These are phyloP conservation scores for Percopsis omiscomaycus DNA, from an alignment of 2,797 vertebrate species.

Conservation along the genomic window DNA sequence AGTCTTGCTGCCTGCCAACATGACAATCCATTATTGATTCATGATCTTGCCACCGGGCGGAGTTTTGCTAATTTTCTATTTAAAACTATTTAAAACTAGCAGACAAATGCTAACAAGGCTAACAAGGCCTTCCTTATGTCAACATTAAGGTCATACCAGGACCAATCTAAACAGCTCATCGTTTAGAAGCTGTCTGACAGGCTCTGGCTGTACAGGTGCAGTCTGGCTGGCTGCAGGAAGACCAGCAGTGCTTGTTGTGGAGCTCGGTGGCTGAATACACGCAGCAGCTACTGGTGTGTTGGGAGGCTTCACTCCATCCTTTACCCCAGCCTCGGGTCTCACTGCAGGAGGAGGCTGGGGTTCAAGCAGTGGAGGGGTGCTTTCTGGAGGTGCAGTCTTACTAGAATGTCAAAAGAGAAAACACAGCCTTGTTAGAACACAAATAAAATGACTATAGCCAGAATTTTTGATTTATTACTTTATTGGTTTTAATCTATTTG, in stretches of 20 bases:
- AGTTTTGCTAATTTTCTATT: no score
- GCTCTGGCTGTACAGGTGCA: conserved; percentile 51
- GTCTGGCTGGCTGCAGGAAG: conserved; percentile 38
- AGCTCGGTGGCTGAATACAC: conserved; percentile 30
- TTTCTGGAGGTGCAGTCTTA: conserved; percentile 5
- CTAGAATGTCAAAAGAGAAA: conserved; percentile 4
- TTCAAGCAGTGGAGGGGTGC: conserved; percentile 15
- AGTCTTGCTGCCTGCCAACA: neutral
- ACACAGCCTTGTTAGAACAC: neutral
- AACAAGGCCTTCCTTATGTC: no score
- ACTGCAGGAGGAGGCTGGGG: conserved; percentile 21
- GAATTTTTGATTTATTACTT: neutral
- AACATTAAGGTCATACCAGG: conserved; percentile 78
- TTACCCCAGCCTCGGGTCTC: conserved; percentile 30
- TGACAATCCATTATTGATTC: neutral
- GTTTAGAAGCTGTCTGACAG: conserved; percentile 81
- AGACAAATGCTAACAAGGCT: no score
- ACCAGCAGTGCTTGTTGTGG: conserved; percentile 10
- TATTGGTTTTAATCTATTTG: no score
- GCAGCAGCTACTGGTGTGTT: conserved; percentile 16
- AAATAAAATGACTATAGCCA: neutral
- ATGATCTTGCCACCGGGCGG: no score
- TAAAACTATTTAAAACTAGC: no score
- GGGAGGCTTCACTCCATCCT: conserved; percentile 9
- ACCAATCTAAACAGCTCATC: conserved; percentile 92